Evolutionary conservation across 2,797 vertebrate genomes (phyloP), one percentile per base, ranked within the genome.

Genomic region (Schizopygopsis pylzovi): DNA sequence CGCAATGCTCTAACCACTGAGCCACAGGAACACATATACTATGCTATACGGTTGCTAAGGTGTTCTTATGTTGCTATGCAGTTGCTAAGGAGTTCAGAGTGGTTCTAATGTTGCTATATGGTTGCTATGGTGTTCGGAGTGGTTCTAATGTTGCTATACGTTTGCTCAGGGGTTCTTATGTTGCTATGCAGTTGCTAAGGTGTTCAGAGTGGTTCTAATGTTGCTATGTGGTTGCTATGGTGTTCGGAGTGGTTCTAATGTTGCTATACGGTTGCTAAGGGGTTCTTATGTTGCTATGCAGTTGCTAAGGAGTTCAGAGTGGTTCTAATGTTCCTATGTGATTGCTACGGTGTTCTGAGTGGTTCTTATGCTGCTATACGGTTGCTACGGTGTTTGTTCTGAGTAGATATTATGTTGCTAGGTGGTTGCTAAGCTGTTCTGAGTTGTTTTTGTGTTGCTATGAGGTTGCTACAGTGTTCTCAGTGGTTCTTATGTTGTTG

Each of bases 151-250:
- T 25, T 61, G 22, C 22, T 28, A 28, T 28, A 28, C 25, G 25
- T 1, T 28, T 28, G 25, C 25, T 28, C 25, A 28, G 28, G 28
- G 28, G 28, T 28, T 28, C 28, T 28, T n/a, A n/a, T n/a, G 22
- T n/a, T 59, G 22, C 22, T 59, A 22, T n/a, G 20, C 0, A 0
- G 37, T 75, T 33, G 12, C 4, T 28, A 16, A 0, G 15, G 43
- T 37, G 15, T 75, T 33, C 9, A 11, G 3, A 75, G 13, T 52
- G 6, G 12, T 72, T n/a, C 6, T 54, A 20, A 7, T n/a, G 20
- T 20, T 54, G 20, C 7, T n/a, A 41, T 13, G 4, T 1, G 0
- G 33, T 54, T 20, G 10, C 56, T 59, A 59, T 0, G 9, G 9
- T 1, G 22, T n/a, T 59, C 56, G 0, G 56, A n/a, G 4, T 10